phyloP scores from a whole-genome alignment of 2,113 vertebrate species.

The Alethe diademata region DNA sequence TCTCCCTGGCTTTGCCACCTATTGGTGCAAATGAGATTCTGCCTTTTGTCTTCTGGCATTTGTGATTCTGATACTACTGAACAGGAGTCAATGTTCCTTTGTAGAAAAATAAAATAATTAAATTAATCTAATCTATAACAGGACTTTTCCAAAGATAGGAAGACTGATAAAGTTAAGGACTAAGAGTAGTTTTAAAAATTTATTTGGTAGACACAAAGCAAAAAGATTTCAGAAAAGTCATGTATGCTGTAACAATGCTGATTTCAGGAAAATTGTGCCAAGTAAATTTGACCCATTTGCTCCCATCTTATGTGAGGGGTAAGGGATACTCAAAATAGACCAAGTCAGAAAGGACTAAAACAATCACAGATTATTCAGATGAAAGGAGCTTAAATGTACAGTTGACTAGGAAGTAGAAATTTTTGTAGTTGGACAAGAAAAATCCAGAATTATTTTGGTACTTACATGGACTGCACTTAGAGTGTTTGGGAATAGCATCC shows the following conservation, averaged over 20 bases:
- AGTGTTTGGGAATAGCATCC: slow-evolving; percentile 10
- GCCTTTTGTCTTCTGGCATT: neutral
- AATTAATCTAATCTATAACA: neutral
- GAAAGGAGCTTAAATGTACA: neutral
- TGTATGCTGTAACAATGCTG: neutral
- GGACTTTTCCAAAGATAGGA: neutral
- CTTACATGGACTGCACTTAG: neutral
- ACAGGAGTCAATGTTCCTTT: neutral
- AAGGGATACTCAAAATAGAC: neutral
- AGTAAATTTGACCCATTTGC: neutral
- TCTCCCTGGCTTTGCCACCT: neutral
- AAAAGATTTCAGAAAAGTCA: neutral
- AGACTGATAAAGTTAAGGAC: neutral
- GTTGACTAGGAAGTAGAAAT: neutral
- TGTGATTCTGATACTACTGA: neutral
- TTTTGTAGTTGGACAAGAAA: neutral
- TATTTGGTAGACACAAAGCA: neutral
- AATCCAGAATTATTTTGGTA: neutral
- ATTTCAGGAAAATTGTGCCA: neutral
- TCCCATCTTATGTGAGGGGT: neutral
- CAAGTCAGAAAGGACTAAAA: neutral
- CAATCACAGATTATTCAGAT: neutral
- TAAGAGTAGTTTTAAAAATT: neutral
- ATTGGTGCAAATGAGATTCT: neutral
- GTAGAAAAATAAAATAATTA: neutral